Percentiles rank a stretch among this genome's conserved stretches.
These are phyloP conservation scores for Tachysurus fulvidraco DNA, from an alignment of 2,113 vertebrate species.

Conservation along the genomic window DNA sequence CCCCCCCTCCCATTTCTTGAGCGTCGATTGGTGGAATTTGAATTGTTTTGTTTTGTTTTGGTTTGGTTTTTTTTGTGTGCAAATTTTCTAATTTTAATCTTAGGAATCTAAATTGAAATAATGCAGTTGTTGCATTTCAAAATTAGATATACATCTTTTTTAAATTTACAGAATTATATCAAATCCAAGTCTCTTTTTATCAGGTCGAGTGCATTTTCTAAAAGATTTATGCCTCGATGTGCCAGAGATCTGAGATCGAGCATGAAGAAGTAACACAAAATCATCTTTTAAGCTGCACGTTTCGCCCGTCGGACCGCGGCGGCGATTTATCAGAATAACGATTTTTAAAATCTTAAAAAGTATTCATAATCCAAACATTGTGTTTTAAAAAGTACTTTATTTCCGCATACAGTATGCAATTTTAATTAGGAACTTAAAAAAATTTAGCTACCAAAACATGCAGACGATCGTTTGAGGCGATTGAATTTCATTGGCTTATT, in stretches of 20 bases:
- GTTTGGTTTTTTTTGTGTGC: too few relatives aligned
- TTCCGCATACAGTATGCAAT: background rate
- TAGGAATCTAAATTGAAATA: too few relatives aligned
- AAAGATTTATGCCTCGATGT: constrained; percentile 8
- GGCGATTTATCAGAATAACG: background rate
- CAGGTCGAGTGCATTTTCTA: background rate
- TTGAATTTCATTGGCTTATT: background rate
- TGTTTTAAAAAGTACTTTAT: background rate
- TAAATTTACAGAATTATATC: too few relatives aligned
- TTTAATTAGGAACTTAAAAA: background rate
- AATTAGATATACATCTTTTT: too few relatives aligned
- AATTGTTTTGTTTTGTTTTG: too few relatives aligned
- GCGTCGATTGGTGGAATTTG: too few relatives aligned
- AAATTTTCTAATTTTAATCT: too few relatives aligned
- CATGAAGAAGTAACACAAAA: background rate
- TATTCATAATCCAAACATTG: background rate
- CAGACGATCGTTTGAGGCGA: background rate
- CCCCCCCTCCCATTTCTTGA: too few relatives aligned
- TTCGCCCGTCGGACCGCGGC: background rate
- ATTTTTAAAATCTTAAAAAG: background rate
- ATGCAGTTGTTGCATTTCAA: too few relatives aligned
- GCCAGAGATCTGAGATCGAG: background rate
- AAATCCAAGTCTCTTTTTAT: background rate
- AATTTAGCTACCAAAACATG: background rate
- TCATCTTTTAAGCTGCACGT: background rate